Conservation (phyloP, 2,113 vertebrate genomes). For the Pterocles gutturalis region DNA sequence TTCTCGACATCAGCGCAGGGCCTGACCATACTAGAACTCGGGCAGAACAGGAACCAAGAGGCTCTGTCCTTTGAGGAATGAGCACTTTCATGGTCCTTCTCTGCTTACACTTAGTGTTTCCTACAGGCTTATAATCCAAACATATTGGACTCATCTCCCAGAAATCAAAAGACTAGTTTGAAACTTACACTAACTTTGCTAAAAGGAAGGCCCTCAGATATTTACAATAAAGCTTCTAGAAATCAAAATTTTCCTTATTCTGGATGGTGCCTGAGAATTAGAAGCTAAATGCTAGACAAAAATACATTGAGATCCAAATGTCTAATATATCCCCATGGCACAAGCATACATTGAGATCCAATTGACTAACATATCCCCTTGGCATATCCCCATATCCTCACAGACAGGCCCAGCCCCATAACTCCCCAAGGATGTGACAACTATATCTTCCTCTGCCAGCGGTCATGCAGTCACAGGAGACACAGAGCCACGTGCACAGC, state of each 20-base stretch:
- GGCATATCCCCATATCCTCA: slow-evolving; percentile 45
- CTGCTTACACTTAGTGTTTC: background rate
- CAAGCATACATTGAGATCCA: background rate
- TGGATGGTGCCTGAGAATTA: background rate
- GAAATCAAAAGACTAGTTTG: background rate
- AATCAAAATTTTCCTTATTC: background rate
- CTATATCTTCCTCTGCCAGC: rapidly evolving
- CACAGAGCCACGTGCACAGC: rapidly evolving
- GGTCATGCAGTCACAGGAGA: rapidly evolving
- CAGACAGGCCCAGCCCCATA: background rate
- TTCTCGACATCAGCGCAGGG: background rate
- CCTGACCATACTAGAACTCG: background rate
- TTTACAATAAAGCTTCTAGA: background rate
- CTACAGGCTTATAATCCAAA: background rate
- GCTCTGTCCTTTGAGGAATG: background rate
- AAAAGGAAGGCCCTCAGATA: background rate
- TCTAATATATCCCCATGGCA: slow-evolving; percentile 46
- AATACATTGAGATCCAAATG: background rate
- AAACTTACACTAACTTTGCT: background rate
- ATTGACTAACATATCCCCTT: background rate
- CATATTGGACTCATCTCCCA: background rate
- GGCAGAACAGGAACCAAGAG: background rate
- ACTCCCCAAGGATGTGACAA: background rate
- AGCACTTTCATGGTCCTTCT: background rate
- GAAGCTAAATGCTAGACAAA: background rate